These are phyloP conservation scores for Sylvia borin DNA, from an alignment of 2,797 vertebrate genomes.

Conservation along the genomic window DNA sequence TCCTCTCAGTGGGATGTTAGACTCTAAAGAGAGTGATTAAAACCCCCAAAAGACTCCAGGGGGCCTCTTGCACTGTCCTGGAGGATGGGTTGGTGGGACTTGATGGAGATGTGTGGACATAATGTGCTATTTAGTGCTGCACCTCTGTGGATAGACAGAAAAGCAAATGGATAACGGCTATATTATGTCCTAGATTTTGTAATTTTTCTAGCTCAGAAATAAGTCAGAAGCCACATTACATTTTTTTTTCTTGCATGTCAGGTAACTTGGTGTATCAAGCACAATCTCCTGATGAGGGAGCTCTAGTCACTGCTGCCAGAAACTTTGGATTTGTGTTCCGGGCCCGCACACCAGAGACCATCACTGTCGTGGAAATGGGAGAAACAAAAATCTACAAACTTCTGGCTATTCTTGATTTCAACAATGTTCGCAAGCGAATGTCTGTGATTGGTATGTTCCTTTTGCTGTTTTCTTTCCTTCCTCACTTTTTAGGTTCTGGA, in stretches of 20 bases:
- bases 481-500: neutral
- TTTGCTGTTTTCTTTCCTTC: neutral
- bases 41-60: neutral
- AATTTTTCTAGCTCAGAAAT: neutral
- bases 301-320: conserved; percentile 91
- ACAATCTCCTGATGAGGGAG: conserved; percentile 95
- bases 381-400: conserved; percentile 81
- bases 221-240: neutral
- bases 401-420: conserved; percentile 92
- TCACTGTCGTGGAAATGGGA: conserved; percentile 89
- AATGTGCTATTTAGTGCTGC: neutral
- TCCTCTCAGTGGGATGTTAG: neutral
- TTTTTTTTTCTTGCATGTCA: conserved; percentile 23
- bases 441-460: conserved; percentile 88
- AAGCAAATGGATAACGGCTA: neutral
- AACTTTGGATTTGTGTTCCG: conserved; percentile 93
- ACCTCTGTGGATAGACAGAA: neutral
- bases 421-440: conserved; percentile 93
- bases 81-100: neutral
- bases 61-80: neutral
- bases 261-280: conserved; percentile 90
- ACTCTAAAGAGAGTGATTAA: neutral
- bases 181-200: neutral
- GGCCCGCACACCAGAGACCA: conserved; percentile 86
- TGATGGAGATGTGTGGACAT: neutral